Evolutionary conservation across 2,797 vertebrate genomes (phyloP).

Genomic region (Sebastes taczanowskii): DNA sequence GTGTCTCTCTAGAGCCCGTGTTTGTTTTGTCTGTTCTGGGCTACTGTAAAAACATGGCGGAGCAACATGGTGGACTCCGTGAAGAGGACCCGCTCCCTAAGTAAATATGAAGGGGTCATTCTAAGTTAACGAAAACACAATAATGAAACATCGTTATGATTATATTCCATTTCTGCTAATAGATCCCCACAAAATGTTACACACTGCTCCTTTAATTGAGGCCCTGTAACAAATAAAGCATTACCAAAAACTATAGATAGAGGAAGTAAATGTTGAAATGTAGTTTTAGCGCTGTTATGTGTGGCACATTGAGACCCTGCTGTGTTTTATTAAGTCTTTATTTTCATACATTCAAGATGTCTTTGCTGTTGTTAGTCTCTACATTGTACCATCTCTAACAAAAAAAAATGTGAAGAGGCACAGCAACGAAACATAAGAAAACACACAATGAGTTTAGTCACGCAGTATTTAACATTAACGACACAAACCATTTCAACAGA

Average conservation of each 20-base stretch:
- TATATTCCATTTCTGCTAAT: no score
- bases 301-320: not conserved
- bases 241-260: not conserved
- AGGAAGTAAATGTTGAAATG: not conserved
- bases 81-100: no score
- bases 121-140: no score
- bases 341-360: not conserved
- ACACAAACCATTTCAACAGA: slow-evolving; percentile 6
- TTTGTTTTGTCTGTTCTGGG: no score
- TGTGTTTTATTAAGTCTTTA: not conserved
- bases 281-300: not conserved
- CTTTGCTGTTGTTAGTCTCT: not conserved
- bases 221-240: not conserved
- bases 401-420: not conserved
- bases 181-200: no score
- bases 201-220: not conserved
- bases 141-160: no score
- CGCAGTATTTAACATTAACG: not conserved
- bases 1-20: no score
- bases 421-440: not conserved
- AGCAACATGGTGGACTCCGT: no score
- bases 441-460: slow-evolving; percentile 6
- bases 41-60: no score
- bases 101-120: no score
- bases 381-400: not conserved